Evolutionary conservation across 1,140 invertebrate genomes (phyloP).

Genomic region (Leucophenga varia): DNA sequence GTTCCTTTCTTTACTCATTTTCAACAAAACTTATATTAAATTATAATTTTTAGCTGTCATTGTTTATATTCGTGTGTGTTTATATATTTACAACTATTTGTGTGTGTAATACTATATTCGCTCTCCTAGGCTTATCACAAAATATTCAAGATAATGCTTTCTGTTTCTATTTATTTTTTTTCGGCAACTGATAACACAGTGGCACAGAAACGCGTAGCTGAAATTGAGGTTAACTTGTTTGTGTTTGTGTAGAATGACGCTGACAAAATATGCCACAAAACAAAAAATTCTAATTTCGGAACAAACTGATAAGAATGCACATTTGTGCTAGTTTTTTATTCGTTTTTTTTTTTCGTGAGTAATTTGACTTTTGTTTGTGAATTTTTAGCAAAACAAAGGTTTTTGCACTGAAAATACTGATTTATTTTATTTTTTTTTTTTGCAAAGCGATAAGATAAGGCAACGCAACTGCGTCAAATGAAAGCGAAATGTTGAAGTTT

Average conservation of each 20-base stretch:
- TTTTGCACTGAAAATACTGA: too few species aligned
- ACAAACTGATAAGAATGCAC: conserved; percentile 50
- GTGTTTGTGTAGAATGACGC: conserved; percentile 16
- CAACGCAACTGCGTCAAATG: conserved; percentile 6
- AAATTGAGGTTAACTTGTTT: conserved; percentile 41
- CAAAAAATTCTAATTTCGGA: too few species aligned
- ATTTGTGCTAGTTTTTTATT: conserved; percentile 48
- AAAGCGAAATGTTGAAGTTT: conserved; percentile 25
- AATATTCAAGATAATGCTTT: too few species aligned
- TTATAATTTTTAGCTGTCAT: too few species aligned
- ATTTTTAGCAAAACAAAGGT: conserved; percentile 9
- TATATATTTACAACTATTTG: too few species aligned
- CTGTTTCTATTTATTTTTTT: conserved; percentile 17
- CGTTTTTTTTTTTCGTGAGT: conserved; percentile 1
- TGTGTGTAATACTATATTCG: too few species aligned
- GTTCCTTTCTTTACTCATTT: too few species aligned
- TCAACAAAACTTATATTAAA: too few species aligned
- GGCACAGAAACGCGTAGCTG: conserved; percentile 48
- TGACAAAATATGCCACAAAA: conserved; percentile 2
- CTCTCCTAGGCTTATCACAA: too few species aligned
- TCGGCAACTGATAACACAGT: conserved; percentile 41
- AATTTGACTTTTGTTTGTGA: conserved; percentile 30
- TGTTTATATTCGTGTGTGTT: too few species aligned
- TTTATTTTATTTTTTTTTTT: too few species aligned
- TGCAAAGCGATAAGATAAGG: conserved; percentile 27